These are phyloP conservation scores for Pheosia gnoma DNA, from an alignment of 2,888 invertebrate genomes.

Conservation along the genomic window DNA sequence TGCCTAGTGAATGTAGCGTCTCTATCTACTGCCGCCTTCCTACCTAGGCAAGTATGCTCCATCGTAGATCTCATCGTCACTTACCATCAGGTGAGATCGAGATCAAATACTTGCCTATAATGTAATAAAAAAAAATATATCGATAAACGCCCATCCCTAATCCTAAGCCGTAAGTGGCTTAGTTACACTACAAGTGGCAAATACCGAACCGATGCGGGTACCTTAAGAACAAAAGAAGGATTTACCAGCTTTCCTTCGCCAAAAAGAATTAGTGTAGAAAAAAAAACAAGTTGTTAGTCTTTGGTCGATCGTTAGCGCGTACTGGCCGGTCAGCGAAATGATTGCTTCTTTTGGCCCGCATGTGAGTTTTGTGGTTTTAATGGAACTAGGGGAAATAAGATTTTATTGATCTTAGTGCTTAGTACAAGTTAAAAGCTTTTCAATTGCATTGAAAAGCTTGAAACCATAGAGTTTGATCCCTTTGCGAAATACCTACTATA, in stretches of 20 bases:
- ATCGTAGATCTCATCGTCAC: too few relatives aligned
- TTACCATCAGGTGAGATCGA: too few relatives aligned
- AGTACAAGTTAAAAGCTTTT: background rate
- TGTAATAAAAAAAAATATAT: too few relatives aligned
- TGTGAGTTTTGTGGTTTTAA: slow-evolving; percentile 15
- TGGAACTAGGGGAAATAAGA: slow-evolving; percentile 15
- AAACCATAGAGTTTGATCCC: too few relatives aligned
- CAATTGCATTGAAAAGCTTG: too few relatives aligned
- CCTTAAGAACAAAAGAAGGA: slow-evolving; percentile 75
- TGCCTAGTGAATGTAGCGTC: too few relatives aligned
- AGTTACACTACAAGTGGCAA: slow-evolving; percentile 75
- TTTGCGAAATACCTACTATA: too few relatives aligned
- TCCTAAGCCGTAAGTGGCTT: slow-evolving; percentile 75
- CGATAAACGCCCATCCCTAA: slow-evolving; percentile 38
- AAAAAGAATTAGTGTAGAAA: slow-evolving; percentile 66
- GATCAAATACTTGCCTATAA: too few relatives aligned
- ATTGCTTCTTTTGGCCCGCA: slow-evolving; percentile 38
- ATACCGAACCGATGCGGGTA: slow-evolving; percentile 72
- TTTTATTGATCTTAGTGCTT: slow-evolving; percentile 10
- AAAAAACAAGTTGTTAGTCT: slow-evolving; percentile 41
- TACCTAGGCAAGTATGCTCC: too few relatives aligned
- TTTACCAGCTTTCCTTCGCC: slow-evolving; percentile 49
- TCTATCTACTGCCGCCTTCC: too few relatives aligned
- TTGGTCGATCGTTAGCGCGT: slow-evolving; percentile 44
- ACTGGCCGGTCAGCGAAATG: slow-evolving; percentile 42